phyloP scores from a whole-genome alignment of 92 coral and sea anemone species.

The Micromussa lordhowensis region DNA sequence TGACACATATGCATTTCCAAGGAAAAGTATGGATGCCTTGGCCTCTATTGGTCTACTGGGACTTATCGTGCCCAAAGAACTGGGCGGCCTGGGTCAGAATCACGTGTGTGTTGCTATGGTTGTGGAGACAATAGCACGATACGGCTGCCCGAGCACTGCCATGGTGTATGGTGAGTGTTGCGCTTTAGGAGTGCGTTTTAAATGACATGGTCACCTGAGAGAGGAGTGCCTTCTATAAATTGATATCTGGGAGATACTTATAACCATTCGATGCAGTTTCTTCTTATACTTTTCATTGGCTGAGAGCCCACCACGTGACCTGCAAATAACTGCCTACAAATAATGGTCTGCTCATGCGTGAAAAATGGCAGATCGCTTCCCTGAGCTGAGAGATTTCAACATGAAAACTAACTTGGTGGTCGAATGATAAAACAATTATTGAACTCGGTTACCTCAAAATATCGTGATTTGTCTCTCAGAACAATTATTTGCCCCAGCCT shows the following conservation, averaged over 20 bases:
- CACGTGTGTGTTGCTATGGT: constrained; percentile 77
- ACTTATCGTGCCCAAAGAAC: constrained; percentile 64
- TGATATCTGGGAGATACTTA: background rate
- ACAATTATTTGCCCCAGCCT: no score
- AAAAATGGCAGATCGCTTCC: no score
- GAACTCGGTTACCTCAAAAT: no score
- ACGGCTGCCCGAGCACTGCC: constrained; percentile 78
- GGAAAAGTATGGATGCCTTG: constrained; percentile 58
- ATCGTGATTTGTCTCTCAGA: no score
- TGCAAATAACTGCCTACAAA: no score
- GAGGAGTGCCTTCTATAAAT: background rate
- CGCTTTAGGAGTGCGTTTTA: background rate
- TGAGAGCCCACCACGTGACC: no score
- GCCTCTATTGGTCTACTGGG: constrained; percentile 69
- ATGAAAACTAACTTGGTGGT: no score
- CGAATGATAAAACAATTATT: no score
- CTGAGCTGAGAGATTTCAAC: no score
- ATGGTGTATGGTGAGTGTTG: constrained; percentile 66
- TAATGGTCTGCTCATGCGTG: no score
- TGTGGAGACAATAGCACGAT: constrained; percentile 74
- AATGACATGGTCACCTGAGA: background rate
- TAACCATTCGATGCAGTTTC: no score
- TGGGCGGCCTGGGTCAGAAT: constrained; percentile 74
- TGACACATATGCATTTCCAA: constrained; percentile 66
- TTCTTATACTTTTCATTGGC: no score